Conservation (phyloP, 2,113 vertebrate species). For the Rissa tridactyla region DNA sequence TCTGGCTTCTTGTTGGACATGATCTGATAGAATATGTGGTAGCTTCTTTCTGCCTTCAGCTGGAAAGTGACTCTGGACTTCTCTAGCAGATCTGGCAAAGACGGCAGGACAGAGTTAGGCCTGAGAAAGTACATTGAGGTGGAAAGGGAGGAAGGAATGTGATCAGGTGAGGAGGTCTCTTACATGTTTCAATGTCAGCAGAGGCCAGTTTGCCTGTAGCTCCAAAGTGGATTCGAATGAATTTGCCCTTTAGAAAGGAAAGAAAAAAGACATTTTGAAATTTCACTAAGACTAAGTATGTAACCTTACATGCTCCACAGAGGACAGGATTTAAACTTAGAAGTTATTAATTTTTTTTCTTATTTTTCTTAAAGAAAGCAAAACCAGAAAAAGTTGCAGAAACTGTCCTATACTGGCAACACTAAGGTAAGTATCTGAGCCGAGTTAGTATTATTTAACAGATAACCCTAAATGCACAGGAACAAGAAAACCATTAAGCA, state of each 20-base stretch:
- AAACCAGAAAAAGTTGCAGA: background rate
- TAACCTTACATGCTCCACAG: background rate
- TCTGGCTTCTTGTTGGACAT: too few relatives aligned
- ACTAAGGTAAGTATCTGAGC: background rate
- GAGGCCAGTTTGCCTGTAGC: constrained; percentile 52
- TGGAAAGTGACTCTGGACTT: background rate
- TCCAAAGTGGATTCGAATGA: constrained; percentile 13
- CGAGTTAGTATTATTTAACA: background rate
- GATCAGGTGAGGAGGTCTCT: background rate
- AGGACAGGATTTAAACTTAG: background rate
- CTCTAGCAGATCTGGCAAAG: background rate
- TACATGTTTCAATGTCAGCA: constrained; percentile 53
- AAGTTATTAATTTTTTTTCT: background rate
- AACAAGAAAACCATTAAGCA: background rate
- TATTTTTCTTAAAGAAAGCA: background rate
- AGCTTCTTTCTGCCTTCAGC: background rate
- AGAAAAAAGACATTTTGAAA: background rate
- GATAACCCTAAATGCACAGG: background rate
- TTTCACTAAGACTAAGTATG: background rate
- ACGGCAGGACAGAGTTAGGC: background rate
- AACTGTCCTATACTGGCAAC: background rate
- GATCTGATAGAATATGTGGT: background rate
- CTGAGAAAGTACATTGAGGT: background rate
- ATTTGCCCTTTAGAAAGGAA: constrained; percentile 28
- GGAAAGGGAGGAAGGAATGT: background rate